phyloP scores from a whole-genome alignment of 2,888 invertebrate genomes.

The Chloromyia formosa region DNA sequence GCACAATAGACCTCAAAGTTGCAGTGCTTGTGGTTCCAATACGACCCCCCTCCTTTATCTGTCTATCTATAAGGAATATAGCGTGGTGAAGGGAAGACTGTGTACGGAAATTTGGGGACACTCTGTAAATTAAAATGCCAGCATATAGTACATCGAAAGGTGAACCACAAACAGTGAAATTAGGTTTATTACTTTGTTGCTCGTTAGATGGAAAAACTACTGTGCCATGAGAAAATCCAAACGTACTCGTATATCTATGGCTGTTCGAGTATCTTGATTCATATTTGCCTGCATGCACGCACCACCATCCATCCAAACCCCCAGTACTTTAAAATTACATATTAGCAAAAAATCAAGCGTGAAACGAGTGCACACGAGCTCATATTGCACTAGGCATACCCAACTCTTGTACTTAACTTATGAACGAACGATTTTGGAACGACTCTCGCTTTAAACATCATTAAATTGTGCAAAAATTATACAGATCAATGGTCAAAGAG shows the following conservation, averaged over 20 bases:
- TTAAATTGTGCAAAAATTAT: conserved; percentile 21
- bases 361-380: neutral
- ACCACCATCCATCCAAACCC: neutral
- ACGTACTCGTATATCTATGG: too few relatives aligned
- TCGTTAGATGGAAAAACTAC: neutral
- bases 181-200: neutral
- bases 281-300: too few relatives aligned
- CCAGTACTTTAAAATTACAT: neutral
- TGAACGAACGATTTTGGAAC: neutral
- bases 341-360: neutral
- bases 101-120: too few relatives aligned
- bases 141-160: too few relatives aligned
- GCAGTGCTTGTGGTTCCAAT: too few relatives aligned
- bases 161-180: neutral
- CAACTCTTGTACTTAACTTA: neutral
- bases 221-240: too few relatives aligned
- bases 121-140: too few relatives aligned
- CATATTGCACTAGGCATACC: neutral
- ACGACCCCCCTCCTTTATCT: too few relatives aligned
- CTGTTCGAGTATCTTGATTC: too few relatives aligned
- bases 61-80: too few relatives aligned
- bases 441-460: neutral
- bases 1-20: too few relatives aligned
- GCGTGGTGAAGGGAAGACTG: too few relatives aligned
- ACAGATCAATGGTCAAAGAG: neutral